Conservation (phyloP, 1,140 invertebrate genomes). For the Neodiprion lecontei region DNA sequence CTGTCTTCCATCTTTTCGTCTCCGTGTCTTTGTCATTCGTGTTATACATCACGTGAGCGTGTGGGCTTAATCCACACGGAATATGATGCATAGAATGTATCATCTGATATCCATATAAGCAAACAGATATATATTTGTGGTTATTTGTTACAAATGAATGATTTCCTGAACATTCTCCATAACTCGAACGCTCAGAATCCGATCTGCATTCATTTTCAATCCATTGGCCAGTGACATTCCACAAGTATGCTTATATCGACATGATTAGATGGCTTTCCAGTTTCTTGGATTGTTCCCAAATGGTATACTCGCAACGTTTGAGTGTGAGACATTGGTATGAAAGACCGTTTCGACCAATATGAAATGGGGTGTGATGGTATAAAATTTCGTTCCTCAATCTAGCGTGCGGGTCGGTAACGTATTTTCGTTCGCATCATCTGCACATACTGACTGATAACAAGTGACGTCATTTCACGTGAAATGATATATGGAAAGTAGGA, state of each 20-base stretch:
- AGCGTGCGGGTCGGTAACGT: not conserved
- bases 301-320: too few species aligned
- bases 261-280: too few species aligned
- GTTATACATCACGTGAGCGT: not conserved
- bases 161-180: not conserved
- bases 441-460: not conserved
- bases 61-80: not conserved
- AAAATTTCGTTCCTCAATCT: not conserved
- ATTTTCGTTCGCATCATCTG: not conserved
- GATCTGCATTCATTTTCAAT: too few species aligned
- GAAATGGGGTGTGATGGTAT: not conserved
- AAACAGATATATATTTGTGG: not conserved
- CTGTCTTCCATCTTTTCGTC: not conserved
- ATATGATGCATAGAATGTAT: too few species aligned
- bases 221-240: too few species aligned
- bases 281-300: too few species aligned
- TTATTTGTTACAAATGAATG: not conserved
- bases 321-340: not conserved
- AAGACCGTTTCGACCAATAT: not conserved
- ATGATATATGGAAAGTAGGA: not conserved
- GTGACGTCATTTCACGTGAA: not conserved
- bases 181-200: too few species aligned
- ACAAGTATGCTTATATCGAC: too few species aligned
- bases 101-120: too few species aligned
- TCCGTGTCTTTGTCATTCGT: not conserved